Base-by-base conservation (phyloP, 2,113 vertebrate genomes). In the Mormyrus iriodes region DNA sequence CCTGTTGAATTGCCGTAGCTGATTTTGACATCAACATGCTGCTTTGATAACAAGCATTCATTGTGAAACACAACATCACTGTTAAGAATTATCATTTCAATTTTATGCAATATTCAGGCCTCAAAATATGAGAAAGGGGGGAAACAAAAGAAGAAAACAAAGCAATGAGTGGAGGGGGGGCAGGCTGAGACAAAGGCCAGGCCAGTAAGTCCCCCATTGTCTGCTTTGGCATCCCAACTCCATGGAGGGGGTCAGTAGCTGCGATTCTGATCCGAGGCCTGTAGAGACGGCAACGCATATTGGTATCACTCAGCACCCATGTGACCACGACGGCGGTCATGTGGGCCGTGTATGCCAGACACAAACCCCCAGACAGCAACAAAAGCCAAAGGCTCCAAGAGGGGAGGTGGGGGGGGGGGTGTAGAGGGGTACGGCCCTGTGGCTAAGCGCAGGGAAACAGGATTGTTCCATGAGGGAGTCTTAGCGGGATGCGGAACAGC, bases 311-410 rank as follows among this genome's bases (percentile, higher is more conserved):
- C 13, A 15, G 39, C 52, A 27, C 92, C 94, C 95, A 96, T 96
- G 95, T 95, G 96, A 96, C 94, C 93, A 90, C 93, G 93, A 95
- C 94, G 95, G 92, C 55, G 9, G 94, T 96, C 95, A 96, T 96
- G 95, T 96, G 95, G 96, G 94, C 93, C n/a, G 42, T 91, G 93
- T 93, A 94, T 89, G 93, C 95, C 95, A 96, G 95, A 95, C 95
- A 96, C 95, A 96, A 96, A 96, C 95, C 95, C 95, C 94, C 31
- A 73, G 94, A 93, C 90, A 94, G 93, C 91, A 96, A 96, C 95
- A 97, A 96, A 96, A 95, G 95, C 95, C 95, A 94, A 94, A 96
- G 95, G 12, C 21, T 52, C 94, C 93, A 92, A 91, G 91, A 95
- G 86, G 94, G 95, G 94, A 93, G 95, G 95, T 21, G 44, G n/a